Evolutionary conservation across 1,140 invertebrate species (phyloP), one percentile per base, ranked within the genome.

Genomic region (Neoseiulus cucumeris): DNA sequence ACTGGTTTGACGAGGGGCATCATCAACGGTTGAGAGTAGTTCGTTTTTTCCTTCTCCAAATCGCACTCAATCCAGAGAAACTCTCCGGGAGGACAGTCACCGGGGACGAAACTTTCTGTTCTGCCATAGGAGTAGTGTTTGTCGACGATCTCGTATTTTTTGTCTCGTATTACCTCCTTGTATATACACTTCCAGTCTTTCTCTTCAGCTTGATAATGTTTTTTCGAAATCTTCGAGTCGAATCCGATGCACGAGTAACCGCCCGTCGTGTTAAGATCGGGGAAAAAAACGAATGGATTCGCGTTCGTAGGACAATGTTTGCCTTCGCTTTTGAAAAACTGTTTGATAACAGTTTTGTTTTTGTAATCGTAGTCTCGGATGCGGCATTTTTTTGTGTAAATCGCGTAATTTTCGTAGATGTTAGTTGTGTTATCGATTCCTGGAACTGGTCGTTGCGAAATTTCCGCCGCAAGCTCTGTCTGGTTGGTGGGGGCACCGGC

Each of bases 11-110:
- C 51, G 25, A 59, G 22, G 33, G 51, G 51, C 33, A 59, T 2
- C 51, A 59, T 59, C 4, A 59, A 25, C 17, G 51, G 51, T 9
- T 59, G 51, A 29, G 25, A 14, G 33, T 59, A 59, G 17, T 59
- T 59, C 12, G 14, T 1, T 33, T n/a, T 59, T 25, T 25, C 4
- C 14, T 39, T 39, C 33, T 4, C 4, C 9, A 59, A 25, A 9
- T 59, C n/a, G 33, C 51, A 59, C 22, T 59, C 51, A 25, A 59
- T 59, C 51, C 51, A 59, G 14, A 59, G 51, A 25, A 59, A 59
- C 22, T 59, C 51, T 9, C 14, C 22, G 17, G 14, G 51, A 25
- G 51, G 51, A 9, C 51, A 59, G 51, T 25, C 25, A 5, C 33
- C 22, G 12, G 33, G 25, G 14, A 59, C 51, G 14, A 59, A 33